Conservation (phyloP, 2,888 invertebrate species). For the Glaucopsyche alexis region DNA sequence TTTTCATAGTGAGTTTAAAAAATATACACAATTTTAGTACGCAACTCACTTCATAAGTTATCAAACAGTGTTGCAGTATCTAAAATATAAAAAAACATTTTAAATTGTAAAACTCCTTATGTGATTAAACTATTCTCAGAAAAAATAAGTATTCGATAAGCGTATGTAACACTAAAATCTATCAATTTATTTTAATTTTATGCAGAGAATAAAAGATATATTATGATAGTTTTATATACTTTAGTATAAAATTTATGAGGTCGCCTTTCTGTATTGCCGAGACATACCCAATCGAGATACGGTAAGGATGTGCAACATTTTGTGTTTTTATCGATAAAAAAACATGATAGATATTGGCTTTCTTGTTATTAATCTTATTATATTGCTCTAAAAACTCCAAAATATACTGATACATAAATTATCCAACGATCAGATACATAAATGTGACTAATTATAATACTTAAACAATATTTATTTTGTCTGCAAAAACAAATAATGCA, state of each 20-base stretch:
- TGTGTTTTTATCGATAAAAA: slow-evolving; percentile 3
- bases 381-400: not conserved
- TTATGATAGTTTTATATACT: not conserved
- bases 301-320: not conserved
- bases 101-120: no score
- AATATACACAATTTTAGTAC: no score
- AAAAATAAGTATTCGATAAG: no score
- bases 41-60: no score
- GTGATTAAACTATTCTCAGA: no score
- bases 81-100: no score
- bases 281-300: not conserved
- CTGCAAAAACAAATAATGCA: not conserved
- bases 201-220: slow-evolving; percentile 8
- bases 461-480: not conserved
- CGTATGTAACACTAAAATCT: not conserved
- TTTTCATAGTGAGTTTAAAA: no score
- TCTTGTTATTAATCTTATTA: not conserved
- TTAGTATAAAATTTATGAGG: not conserved
- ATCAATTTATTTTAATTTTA: not conserved
- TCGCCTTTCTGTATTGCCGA: not conserved
- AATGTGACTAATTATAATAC: not conserved
- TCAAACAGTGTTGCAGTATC: no score
- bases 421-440: not conserved
- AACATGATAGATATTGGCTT: not conserved
- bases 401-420: not conserved